Evolutionary conservation across 2,888 invertebrate genomes (phyloP), one percentile per base, ranked within the genome.

Genomic region (Timema cristinae): DNA sequence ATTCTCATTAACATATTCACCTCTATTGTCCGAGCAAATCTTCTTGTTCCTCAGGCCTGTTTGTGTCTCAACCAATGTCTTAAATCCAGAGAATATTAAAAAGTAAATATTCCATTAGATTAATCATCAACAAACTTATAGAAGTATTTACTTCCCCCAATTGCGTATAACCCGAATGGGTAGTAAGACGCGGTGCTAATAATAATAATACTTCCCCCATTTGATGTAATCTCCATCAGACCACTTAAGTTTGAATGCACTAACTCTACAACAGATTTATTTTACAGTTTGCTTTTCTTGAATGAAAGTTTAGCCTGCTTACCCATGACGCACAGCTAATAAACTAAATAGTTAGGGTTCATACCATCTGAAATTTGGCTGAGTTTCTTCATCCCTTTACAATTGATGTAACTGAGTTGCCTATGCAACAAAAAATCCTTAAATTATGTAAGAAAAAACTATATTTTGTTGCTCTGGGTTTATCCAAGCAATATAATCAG

Each of bases 401-500:
- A 11, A n/a, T 63, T 63, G 11, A 63, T 9, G n/a, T 32, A 0
- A 13, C 63, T 2, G 32, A 63, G 47, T 47, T 32, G 32, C 9
- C 9, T 32, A 16, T 63, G 63, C 47, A 32, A 63, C 13, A 63
- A 8, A 13, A 63, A 16, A 32, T 63, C 7, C 48, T 54, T 13
- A 16, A 13, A 47, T 47, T 63, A 32, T 47, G 63, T 63, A 32
- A 32, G 11, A 47, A 47, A 13, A 63, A 63, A 47, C 63, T 32
- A 32, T 1, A 63, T 11, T 16, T 2, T 63, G 9, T 9, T 11
- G 6, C 48, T 6, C 13, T 13, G 9, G 7, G 63, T 11, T 0
- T 47, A 9, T 63, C 48, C 63, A 63, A 47, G 47, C 63, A 63
- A 63, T 63, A 63, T 63, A 63, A 13, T 48, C 63, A 7, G 32